These are phyloP conservation scores for Zophobas morio DNA, from an alignment of 1,140 invertebrate genomes.

Conservation along the genomic window DNA sequence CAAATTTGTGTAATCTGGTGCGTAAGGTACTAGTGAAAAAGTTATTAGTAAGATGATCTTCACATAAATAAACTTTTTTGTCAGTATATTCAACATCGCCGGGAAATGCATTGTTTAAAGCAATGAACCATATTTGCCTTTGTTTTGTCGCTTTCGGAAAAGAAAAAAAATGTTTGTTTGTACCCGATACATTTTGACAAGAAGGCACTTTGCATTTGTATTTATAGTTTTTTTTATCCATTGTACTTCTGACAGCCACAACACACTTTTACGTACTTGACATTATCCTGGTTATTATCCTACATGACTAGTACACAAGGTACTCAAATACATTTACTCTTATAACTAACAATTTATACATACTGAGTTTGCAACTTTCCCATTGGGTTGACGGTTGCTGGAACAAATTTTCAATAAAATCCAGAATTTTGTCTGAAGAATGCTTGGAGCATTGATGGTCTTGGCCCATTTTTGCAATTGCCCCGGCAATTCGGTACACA, in stretches of 20 bases:
- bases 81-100: neutral
- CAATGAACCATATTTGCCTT: neutral
- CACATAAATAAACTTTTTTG: constrained; percentile 10
- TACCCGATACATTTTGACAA: neutral
- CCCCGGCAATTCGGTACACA: no score
- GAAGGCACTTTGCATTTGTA: constrained; percentile 14
- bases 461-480: no score
- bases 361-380: no score
- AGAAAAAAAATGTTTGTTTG: constrained; percentile 8
- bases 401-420: no score
- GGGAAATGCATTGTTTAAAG: neutral
- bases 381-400: no score
- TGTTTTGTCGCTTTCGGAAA: neutral
- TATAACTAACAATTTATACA: no score
- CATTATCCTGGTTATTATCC: no score
- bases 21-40: neutral
- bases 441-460: no score
- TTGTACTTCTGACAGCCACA: neutral
- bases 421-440: no score
- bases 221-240: neutral
- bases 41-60: neutral
- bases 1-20: neutral
- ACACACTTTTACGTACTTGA: no score
- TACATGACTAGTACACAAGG: no score
- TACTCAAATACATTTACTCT: no score